Base-by-base conservation (phyloP, 2,888 invertebrate genomes). In the Deroplatys truncata region DNA sequence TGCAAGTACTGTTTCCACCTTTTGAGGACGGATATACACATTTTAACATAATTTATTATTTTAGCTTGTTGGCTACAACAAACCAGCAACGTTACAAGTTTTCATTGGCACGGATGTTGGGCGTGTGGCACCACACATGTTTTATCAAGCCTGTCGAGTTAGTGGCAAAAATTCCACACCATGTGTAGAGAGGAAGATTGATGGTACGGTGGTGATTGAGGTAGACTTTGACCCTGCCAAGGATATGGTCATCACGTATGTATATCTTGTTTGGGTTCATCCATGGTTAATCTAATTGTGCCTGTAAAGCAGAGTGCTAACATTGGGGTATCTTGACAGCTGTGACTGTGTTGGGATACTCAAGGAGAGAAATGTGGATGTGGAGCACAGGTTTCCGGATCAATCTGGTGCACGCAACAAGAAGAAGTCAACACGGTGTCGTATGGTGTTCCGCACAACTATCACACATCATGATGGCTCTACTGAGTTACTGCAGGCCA, bases 281-380 rank as follows among this genome's bases (percentile, higher is more conserved):
- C n/a, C 72, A 15, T 49, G 15, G n/a, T 43, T 20, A 15, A 31
- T 88, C 31, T n/a, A 15, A 28, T 29, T 31, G 10, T 35, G 8
- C 28, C 43, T 31, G 29, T 88, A 20, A 88, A 20, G 4, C 25
- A 4, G 72, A 49, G 25, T 86, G 29, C 43, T 43, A 29, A 35
- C 25, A n/a, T 43, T 72, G 20, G 56, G 56, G 25, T 72, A 25
- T 72, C 20, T 72, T 72, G 89, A 29, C 92, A 95, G 95, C 85
- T 98, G 99, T 93, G 99, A 99, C 94, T 99, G 99, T 94, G 98
- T 99, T 90, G 99, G 99, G 25, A 99, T 99, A 92, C 94, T 99
- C 91, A 90, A 94, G 95, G 98, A 98, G 93, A 95, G 99, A 91
- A 99, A 99, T 94, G 98, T 99, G 35, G 99, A 99, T 93, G 99